phyloP scores from a whole-genome alignment of 2,113 vertebrate genomes.

The Willisornis vidua region DNA sequence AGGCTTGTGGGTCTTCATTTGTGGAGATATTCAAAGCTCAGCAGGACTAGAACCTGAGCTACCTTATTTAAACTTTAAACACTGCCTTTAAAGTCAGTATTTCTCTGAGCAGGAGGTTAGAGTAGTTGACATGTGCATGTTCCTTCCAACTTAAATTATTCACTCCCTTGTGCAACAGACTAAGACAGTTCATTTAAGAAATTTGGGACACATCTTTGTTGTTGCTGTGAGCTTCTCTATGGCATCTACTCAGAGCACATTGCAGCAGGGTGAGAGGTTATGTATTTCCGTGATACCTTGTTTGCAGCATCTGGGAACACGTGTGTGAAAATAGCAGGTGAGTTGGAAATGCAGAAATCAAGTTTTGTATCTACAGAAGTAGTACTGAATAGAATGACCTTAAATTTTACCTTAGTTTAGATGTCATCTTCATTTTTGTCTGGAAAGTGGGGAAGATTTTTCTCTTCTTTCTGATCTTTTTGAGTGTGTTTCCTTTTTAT shows the following conservation, averaged over 20 bases:
- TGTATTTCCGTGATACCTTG: neutral
- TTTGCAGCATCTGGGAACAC: neutral
- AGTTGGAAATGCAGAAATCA: neutral
- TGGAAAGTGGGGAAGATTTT: neutral
- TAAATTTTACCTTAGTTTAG: neutral
- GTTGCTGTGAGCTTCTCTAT: neutral
- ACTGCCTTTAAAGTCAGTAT: neutral
- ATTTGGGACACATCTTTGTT: neutral
- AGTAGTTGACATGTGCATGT: neutral
- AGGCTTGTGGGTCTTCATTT: neutral
- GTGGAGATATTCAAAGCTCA: neutral
- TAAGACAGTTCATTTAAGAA: neutral
- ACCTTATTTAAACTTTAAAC: neutral
- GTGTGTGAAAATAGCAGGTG: neutral
- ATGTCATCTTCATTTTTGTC: neutral
- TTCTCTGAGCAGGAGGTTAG: neutral
- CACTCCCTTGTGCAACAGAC: neutral
- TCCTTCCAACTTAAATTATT: neutral
- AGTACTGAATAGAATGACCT: neutral
- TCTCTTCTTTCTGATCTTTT: neutral
- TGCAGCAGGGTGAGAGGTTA: rapidly evolving
- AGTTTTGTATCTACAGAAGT: neutral
- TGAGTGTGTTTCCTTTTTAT: neutral
- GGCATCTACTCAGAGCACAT: neutral
- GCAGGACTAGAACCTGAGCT: neutral